Base-by-base conservation (phyloP, 2,888 invertebrate genomes). In the Spilosoma lubricipeda region DNA sequence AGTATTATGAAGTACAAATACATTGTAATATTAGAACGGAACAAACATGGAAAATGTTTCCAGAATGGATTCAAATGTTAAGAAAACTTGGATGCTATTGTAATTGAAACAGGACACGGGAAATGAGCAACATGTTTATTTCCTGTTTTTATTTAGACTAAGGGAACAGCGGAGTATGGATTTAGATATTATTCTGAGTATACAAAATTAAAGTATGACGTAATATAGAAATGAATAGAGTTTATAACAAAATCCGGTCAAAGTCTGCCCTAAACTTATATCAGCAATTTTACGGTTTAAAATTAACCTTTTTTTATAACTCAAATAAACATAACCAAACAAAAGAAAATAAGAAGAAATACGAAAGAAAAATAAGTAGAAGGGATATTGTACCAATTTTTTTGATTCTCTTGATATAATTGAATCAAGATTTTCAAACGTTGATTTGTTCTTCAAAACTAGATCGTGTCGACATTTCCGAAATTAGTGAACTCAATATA, bases 21-120 rank as follows among this genome's bases (percentile, higher is more conserved):
- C 11, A 18, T n/a, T 69, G 72, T 72, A 63, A 80, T 84, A 76
- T 73, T 72, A 71, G 56, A 52, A 48, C 67, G 73, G 66, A 80
- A 84, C 74, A 71, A 48, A 77, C 75, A 72, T 68, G 69, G 71
- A 80, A 77, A 74, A 76, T 1, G 36, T 36, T 72, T 72, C 36
- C 42, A 39, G 15, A 20, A 20, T 3, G 13, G 30, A 27, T 23
- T 72, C 23, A 1, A 71, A 52, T 30, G 56, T 45, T 69, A 23
- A 64, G 45, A 27, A 64, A 45, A 64, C 42, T 45, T 48, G 36
- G 27, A 36, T 52, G 36, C 18, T 56, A 27, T 56, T 52, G 42
- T 27, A 30, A 42, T 70, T 42, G 63, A 15, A 63, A 13, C 5
- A 20, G 39, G 23, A 52, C 7, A 56, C 13, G 3, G 39, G 8